A percentile compares a stretch with the other conserved stretches of the same genome.
These are phyloP conservation scores for Sternotherus odoratus DNA, from an alignment of 2,797 vertebrate genomes.

Conservation along the genomic window DNA sequence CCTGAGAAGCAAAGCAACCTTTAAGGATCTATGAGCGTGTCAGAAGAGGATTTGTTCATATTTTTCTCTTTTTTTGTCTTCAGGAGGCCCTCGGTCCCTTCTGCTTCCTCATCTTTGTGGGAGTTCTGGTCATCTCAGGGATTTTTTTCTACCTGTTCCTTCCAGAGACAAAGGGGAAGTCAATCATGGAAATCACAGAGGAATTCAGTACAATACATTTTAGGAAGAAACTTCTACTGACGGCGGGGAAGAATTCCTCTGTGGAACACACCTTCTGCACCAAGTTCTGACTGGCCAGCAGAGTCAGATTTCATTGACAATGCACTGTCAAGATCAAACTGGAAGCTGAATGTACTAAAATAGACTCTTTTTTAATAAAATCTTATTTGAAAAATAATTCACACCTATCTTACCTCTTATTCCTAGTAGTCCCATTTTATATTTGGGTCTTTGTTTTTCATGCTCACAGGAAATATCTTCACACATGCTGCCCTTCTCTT, in stretches of 20 bases:
- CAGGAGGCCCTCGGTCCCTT: conserved; percentile 84
- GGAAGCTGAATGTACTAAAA: neutral
- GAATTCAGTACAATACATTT: conserved; percentile 46
- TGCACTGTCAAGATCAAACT: neutral
- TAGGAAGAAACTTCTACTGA: neutral
- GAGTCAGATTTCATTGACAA: neutral
- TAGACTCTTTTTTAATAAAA: conserved; percentile 20
- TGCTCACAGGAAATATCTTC: neutral
- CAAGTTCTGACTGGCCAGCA: conserved; percentile 51
- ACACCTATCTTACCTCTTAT: neutral
- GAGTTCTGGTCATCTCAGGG: conserved; percentile 36
- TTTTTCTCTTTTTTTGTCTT: conserved; percentile 18
- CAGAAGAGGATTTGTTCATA: neutral
- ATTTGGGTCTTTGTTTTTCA: neutral
- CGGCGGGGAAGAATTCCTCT: neutral
- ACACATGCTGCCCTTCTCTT: neutral
- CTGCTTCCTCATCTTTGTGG: conserved; percentile 80
- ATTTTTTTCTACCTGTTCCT: conserved; percentile 67
- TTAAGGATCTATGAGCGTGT: neutral
- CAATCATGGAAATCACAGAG: conserved; percentile 68
- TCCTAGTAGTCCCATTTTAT: neutral
- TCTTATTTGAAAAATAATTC: neutral
- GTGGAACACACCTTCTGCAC: conserved; percentile 58
- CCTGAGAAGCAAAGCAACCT: neutral
- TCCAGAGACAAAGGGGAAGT: conserved; percentile 78